Percentiles rank a stretch among this genome's conserved stretches.
These are phyloP conservation scores for Andrena minutula DNA, from an alignment of 2,888 invertebrate species.

Conservation along the genomic window DNA sequence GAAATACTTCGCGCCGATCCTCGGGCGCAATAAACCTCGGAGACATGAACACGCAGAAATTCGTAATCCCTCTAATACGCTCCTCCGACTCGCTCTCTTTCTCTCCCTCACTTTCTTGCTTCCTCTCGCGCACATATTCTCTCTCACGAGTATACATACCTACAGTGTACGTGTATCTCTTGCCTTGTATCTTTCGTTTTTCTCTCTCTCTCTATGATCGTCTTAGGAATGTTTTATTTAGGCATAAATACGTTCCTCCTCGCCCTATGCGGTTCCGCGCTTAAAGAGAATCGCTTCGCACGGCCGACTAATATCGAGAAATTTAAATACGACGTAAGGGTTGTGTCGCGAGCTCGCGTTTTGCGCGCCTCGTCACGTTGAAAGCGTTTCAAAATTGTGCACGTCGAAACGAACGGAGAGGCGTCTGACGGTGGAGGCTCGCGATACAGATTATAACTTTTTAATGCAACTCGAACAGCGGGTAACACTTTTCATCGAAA, in stretches of 20 bases:
- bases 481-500: slow-evolving; percentile 52
- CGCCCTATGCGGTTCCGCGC: slow-evolving; percentile 42
- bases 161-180: slow-evolving; percentile 44
- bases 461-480: slow-evolving; percentile 43
- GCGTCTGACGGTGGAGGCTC: slow-evolving; percentile 9
- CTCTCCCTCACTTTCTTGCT: slow-evolving; percentile 47
- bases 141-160: slow-evolving; percentile 59
- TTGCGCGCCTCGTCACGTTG: slow-evolving; percentile 59
- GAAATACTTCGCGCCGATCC: slow-evolving; percentile 44
- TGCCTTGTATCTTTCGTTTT: slow-evolving; percentile 1
- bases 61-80: slow-evolving; percentile 34
- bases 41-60: slow-evolving; percentile 47
- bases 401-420: slow-evolving; percentile 70
- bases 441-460: slow-evolving; percentile 33
- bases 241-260: slow-evolving; percentile 69
- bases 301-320: slow-evolving; percentile 56
- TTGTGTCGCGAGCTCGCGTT: slow-evolving; percentile 14
- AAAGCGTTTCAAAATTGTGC: slow-evolving; percentile 37
- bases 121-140: slow-evolving; percentile 36
- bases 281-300: slow-evolving; percentile 46
- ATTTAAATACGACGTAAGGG: slow-evolving; percentile 45
- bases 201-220: slow-evolving; percentile 54
- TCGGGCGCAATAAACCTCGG: slow-evolving; percentile 31
- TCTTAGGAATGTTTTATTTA: slow-evolving; percentile 70
- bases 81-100: slow-evolving; percentile 39